Evolutionary conservation across 1,140 invertebrate genomes (phyloP), one percentile per base, ranked within the genome.

Genomic region (Liolophura sinensis): DNA sequence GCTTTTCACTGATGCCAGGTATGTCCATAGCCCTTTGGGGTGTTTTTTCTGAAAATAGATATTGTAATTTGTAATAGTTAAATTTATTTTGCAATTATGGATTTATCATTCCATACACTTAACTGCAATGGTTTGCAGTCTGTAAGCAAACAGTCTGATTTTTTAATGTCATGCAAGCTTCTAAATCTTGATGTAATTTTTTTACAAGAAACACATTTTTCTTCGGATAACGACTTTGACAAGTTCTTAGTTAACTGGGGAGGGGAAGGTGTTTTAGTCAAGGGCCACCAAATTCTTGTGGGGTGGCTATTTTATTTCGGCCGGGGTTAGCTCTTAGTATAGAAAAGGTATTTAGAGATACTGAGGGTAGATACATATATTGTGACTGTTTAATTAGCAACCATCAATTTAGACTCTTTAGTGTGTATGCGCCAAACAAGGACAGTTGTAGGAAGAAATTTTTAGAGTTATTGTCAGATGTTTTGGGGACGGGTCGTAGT

Each of bases 121-220:
- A 64, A 64, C 47, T 55, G 50, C 20, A 57, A 64, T 64, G 62
- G 50, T 20, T 48, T 64, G 15, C 7, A n/a, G 18, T 22, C 14
- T 31, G n/a, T 31, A 1, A 4, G 20, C 5, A 54, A 54, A 20
- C 22, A 47, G 9, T 18, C 22, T 64, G 18, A 47, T 5, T 11
- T 54, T 18, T 22, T 47, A 40, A 16, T 12, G 6, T 27, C 11
- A 15, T n/a, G 31, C 16, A n/a, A 14, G 12, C 9, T 47, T 5
- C 11, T 31, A 18, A 47, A 46, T 31, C 20, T 64, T 40, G 62
- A 57, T 54, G 47, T 64, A 31, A 18, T 54, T 22, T 64, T 64
- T 22, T 25, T 56, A 12, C 62, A 64, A 49, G 62, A 64, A 56
- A 64, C 62, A 18, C 62, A 64, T 54, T 20, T 64, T 56, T 16